Evolutionary conservation across 1,140 invertebrate genomes (phyloP), one percentile per base, ranked within the genome.

Genomic region (Dinothrombium tinctorium): DNA sequence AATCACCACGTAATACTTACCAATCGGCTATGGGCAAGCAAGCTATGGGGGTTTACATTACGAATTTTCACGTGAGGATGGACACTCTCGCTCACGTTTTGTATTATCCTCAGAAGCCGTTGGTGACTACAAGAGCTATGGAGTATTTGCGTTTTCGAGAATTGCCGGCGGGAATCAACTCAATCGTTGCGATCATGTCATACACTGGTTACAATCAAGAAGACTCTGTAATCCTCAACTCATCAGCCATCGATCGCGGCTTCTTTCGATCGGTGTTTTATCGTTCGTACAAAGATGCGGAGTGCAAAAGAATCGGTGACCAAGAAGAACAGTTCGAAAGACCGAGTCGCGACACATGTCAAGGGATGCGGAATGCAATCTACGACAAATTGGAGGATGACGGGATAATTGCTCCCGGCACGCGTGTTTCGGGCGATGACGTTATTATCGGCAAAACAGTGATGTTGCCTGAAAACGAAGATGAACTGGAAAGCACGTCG

Each of bases 151-250:
- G 84, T 42, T 96, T 96, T 64, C 70, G 89, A 69, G 87, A 95
- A 58, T 61, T 95, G 15, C 87, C 87, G 6, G 68, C 69, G 42
- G 68, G 84, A 33, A 98, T 98, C 52, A 98, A 98, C 58, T 86
- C 86, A 37, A 89, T 98, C 58, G 92, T 98, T 5, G 92, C 90
- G 23, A 98, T 98, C 67, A 70, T 90, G 35, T 94, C 87, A 53
- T 98, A 98, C 56, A 94, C 90, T 42, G 92, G 92, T 24, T 98
- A 98, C 57, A 98, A 98, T 60, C 84, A 90, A 62, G 92, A 98
- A 67, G 92, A 98, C 67, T 94, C 86, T 64, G 84, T 98, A 50
- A 96, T 98, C 56, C 67, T 98, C 46, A 98, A 96, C 64, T 77
- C 83, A 19, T 94, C 87, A 22, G 86, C 89, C 40, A 83, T 98